Percentiles rank a stretch among this genome's conserved stretches.
phyloP scores from a whole-genome alignment of 2,113 vertebrate genomes.

The Neodontobutis hainanensis region DNA sequence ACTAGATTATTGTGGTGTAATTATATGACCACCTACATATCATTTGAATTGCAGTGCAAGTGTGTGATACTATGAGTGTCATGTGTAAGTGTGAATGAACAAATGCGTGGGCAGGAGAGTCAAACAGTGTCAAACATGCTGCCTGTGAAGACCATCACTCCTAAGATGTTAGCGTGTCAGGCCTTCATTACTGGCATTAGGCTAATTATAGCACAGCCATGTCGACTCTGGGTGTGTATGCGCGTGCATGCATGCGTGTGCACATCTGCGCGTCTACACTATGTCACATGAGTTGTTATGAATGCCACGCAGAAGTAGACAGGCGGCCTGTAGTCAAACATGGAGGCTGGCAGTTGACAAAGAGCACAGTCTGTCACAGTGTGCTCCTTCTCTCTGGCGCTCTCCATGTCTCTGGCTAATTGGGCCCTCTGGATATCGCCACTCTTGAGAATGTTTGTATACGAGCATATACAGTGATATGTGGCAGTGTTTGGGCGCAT shows the following conservation, averaged over 20 bases:
- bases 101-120: slow-evolving; percentile 33
- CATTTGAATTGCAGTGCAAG: slow-evolving; percentile 8
- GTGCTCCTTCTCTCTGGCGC: slow-evolving; percentile 2
- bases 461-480: slow-evolving; percentile 36
- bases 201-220: slow-evolving; percentile 78
- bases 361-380: slow-evolving; percentile 55
- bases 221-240: slow-evolving; percentile 36
- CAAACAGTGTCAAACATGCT: slow-evolving; percentile 64
- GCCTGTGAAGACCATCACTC: slow-evolving; percentile 72
- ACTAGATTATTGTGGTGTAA: not conserved
- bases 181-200: slow-evolving; percentile 85
- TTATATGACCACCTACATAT: not conserved
- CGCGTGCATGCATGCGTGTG: slow-evolving; percentile 24
- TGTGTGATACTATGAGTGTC: slow-evolving; percentile 10
- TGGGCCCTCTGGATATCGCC: slow-evolving; percentile 69
- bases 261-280: slow-evolving; percentile 43
- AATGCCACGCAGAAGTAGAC: slow-evolving; percentile 60
- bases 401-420: slow-evolving; percentile 55
- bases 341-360: slow-evolving; percentile 65
- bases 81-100: slow-evolving; percentile 16
- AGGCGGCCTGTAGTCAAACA: slow-evolving; percentile 64
- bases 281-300: slow-evolving; percentile 55
- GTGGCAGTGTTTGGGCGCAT: slow-evolving; percentile 17
- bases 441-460: slow-evolving; percentile 65
- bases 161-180: slow-evolving; percentile 75